These are phyloP conservation scores for Onychorhynchus coronatus DNA, from an alignment of 2,113 vertebrate genomes.

Conservation along the genomic window DNA sequence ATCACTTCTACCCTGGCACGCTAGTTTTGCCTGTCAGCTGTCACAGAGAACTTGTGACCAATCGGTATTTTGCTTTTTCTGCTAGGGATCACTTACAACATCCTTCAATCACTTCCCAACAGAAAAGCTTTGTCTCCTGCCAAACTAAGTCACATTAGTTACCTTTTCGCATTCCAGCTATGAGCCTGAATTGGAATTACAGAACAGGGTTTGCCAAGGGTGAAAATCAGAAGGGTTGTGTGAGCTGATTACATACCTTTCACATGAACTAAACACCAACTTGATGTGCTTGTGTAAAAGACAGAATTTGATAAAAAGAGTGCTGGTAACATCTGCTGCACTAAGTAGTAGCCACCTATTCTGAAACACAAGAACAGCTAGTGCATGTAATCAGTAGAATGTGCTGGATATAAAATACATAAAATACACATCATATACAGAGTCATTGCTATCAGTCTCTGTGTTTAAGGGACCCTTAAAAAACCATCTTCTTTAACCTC, in stretches of 20 bases:
- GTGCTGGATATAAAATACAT: neutral
- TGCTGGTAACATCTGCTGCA: neutral
- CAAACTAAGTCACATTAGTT: neutral
- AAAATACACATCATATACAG: accelerated
- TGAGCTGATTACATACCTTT: neutral
- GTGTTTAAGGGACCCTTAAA: neutral
- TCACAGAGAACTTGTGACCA: constrained; percentile 29
- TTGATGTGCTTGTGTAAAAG: neutral
- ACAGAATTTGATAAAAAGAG: neutral
- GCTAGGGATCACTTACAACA: neutral
- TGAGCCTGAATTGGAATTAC: neutral
- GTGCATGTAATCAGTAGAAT: neutral
- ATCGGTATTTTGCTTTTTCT: neutral
- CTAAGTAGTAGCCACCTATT: neutral
- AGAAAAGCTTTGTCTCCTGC: neutral
- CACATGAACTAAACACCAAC: neutral
- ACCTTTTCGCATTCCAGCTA: neutral
- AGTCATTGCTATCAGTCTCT: neutral
- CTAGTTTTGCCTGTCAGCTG: constrained; percentile 39
- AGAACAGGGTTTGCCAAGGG: neutral
- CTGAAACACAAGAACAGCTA: neutral
- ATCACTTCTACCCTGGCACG: constrained; percentile 9
- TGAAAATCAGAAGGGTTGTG: neutral
- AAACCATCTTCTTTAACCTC: neutral
- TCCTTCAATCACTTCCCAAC: neutral